Base-by-base conservation (phyloP, 1,140 invertebrate genomes). In the Paralvinella palmiformis region DNA sequence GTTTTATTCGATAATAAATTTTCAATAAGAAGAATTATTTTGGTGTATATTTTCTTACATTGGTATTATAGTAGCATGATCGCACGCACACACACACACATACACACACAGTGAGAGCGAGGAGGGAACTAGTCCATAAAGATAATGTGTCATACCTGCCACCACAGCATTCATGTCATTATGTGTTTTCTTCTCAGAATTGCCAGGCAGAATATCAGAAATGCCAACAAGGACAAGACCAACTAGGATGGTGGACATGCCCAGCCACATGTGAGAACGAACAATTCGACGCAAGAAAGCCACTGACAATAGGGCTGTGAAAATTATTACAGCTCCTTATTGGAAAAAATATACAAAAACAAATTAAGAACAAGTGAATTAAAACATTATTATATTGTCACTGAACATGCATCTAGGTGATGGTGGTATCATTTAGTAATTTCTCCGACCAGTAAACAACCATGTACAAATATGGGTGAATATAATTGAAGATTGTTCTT, bases 321-420 rank as follows among this genome's bases (percentile, higher is more conserved):
- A 98, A 7, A 98, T 85, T 64, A 98, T 95, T 0, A 96, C 88
- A 65, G 94, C 87, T 62, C 90, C 89, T 90, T 71, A 37, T 78
- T 75, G n/a, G 24, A 52, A 6, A 52, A 24, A 50, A n/a, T 22
- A 10, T 29, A 52, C 48, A 52, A 20, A 27, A 22, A 27, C 10
- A 52, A 27, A 7, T 27, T 22, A 27, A 17, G 13, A 10, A 52
- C 31, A 22, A 7, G 24, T 15, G 7, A 52, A 27, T 6, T 27
- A 27, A 10, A n/a, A 3, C 13, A 52, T 52, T 27, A 20, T 10
- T 13, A 52, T 7, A 22, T 48, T 7, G 5, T 52, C 2, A 17
- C n/a, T 13, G 15, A 10, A 20, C 17, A 22, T 27, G 24, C 31
- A 10, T 27, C 48, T 27, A 0, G 31, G 13, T 6, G 17, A 24